phyloP scores from a whole-genome alignment of 2,797 vertebrate species.

The Anguilla anguilla region DNA sequence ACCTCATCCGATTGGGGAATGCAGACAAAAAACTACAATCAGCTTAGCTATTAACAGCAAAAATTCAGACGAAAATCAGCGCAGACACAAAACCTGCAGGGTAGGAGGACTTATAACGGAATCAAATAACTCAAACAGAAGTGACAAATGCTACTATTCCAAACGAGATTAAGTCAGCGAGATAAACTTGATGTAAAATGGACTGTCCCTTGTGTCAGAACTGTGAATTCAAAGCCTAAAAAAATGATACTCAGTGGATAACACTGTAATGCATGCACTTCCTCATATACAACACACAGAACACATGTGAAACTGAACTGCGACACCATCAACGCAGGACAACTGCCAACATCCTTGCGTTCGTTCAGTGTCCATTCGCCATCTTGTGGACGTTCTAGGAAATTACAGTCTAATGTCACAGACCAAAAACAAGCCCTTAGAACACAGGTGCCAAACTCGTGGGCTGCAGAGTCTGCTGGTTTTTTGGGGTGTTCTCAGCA shows the following conservation, averaged over 20 bases:
- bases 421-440: background rate
- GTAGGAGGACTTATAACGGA: background rate
- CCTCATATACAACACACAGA: background rate
- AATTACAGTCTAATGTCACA: background rate
- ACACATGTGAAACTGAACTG: background rate
- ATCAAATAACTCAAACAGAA: background rate
- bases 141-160: background rate
- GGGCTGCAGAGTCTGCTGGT: background rate
- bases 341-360: background rate
- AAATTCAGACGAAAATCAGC: background rate
- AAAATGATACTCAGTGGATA: background rate
- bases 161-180: background rate
- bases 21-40: too few species aligned
- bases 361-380: background rate
- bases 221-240: background rate
- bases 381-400: constrained; percentile 4
- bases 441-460: background rate
- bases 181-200: background rate
- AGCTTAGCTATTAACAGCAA: background rate
- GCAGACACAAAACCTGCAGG: background rate
- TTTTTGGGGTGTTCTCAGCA: background rate
- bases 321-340: too few species aligned
- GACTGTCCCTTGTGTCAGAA: too few species aligned
- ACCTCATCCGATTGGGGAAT: background rate
- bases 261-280: background rate